Evolutionary conservation across 2,113 vertebrate species (phyloP).

Genomic region (Glaucidium brasilianum): DNA sequence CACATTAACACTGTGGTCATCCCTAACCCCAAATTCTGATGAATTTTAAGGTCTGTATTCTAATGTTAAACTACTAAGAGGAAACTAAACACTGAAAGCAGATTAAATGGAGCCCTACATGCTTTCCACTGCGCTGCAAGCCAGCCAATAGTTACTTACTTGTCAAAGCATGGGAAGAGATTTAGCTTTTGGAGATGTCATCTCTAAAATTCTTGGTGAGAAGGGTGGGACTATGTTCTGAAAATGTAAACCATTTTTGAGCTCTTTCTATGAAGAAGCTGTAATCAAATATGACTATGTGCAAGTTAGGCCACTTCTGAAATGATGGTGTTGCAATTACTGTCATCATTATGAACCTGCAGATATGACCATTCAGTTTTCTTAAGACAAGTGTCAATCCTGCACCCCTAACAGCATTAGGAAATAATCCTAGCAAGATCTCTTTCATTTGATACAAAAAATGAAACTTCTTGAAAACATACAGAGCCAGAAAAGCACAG

Average conservation of each 20-base stretch:
- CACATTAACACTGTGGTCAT: background rate
- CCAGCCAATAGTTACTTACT: background rate
- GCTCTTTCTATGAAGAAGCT: background rate
- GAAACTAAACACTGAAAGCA: background rate
- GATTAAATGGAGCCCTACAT: background rate
- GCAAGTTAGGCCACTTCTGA: background rate
- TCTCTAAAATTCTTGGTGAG: background rate
- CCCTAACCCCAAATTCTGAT: background rate
- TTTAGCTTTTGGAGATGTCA: too few species aligned
- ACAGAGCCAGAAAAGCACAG: background rate
- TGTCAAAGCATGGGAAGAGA: background rate
- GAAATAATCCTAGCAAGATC: background rate
- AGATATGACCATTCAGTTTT: fast-evolving
- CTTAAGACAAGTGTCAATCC: background rate
- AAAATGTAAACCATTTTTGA: background rate
- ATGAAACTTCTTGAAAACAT: background rate
- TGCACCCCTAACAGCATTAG: background rate
- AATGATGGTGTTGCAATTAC: background rate
- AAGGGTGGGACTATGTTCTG: background rate
- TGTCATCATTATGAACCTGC: background rate
- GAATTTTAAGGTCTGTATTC: background rate
- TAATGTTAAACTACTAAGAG: background rate
- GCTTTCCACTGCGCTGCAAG: background rate
- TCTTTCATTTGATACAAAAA: background rate
- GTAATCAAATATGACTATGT: background rate